phyloP scores from a whole-genome alignment of 2,888 invertebrate species.

The Arge pagana region DNA sequence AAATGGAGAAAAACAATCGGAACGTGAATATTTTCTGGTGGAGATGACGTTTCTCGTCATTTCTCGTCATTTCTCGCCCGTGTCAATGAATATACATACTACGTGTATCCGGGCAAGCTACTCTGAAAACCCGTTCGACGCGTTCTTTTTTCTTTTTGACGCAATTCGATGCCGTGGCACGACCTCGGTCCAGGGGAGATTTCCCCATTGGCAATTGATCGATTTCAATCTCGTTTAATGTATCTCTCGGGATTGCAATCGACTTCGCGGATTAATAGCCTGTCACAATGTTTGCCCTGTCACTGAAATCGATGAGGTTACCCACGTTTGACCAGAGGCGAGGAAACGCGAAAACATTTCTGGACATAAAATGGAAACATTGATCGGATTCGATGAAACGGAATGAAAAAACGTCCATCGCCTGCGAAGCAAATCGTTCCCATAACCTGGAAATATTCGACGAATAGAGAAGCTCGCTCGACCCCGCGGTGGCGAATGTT shows the following conservation, averaged over 20 bases:
- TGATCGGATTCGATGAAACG: neutral
- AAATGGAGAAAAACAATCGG: too few species aligned
- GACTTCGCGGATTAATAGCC: constrained; percentile 19
- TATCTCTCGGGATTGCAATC: constrained; percentile 20
- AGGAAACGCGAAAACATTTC: constrained; percentile 1
- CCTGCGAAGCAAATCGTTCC: too few species aligned
- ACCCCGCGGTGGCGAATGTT: too few species aligned
- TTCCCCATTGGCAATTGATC: constrained; percentile 19
- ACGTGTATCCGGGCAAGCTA: too few species aligned
- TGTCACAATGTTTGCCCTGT: constrained; percentile 18
- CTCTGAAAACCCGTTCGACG: too few species aligned
- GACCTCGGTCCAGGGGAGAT: constrained; percentile 15
- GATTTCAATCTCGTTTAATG: constrained; percentile 22
- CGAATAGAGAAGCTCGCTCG: too few species aligned
- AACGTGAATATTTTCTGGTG: too few species aligned
- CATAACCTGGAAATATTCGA: too few species aligned
- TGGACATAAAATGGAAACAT: neutral
- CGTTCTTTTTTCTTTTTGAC: neutral
- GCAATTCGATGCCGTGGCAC: constrained; percentile 3
- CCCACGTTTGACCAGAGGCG: neutral
- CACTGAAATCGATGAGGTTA: constrained; percentile 13
- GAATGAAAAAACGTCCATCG: too few species aligned
- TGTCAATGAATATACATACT: too few species aligned
- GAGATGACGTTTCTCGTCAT: too few species aligned
- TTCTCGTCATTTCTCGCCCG: too few species aligned